A percentile compares a stretch with the other conserved stretches of the same genome.
phyloP scores from a whole-genome alignment of 2,113 vertebrate species.

The Cromileptes altivelis region DNA sequence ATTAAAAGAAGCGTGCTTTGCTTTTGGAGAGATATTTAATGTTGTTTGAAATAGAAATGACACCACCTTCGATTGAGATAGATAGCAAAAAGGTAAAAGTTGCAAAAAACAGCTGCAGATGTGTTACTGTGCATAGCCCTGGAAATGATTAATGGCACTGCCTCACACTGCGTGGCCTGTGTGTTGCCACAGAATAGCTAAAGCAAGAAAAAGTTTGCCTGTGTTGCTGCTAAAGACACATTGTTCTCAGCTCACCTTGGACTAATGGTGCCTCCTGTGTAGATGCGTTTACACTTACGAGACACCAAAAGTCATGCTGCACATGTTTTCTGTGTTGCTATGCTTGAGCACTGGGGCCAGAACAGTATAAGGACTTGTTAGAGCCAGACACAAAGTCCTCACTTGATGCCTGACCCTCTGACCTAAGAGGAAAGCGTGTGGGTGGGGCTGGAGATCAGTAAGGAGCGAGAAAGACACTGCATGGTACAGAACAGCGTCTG shows the following conservation, averaged over 20 bases:
- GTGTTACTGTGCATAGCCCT: background rate
- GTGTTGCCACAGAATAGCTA: conserved; percentile 25
- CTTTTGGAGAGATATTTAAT: background rate
- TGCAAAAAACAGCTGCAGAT: background rate
- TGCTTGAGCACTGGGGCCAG: conserved; percentile 3
- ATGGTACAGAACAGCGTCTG: conserved; percentile 47
- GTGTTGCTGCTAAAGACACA: background rate
- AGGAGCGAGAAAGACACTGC: conserved; percentile 31
- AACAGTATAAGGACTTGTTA: conserved; percentile 53
- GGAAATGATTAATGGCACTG: background rate
- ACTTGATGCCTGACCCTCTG: conserved; percentile 49
- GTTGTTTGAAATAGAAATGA: background rate
- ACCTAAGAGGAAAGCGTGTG: conserved; percentile 43
- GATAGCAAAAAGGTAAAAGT: background rate
- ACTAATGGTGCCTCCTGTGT: conserved; percentile 3
- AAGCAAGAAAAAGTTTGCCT: background rate
- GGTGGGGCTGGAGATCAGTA: conserved; percentile 14
- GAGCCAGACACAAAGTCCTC: conserved; percentile 57
- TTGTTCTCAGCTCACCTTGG: conserved; percentile 13
- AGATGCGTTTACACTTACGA: background rate
- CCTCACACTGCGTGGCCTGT: conserved; percentile 1
- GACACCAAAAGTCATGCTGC: background rate
- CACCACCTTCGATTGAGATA: background rate
- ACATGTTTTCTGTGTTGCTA: background rate
- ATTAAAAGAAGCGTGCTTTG: background rate